These are phyloP conservation scores for Aphodius granarius DNA, from an alignment of 2,888 invertebrate genomes.

Conservation along the genomic window DNA sequence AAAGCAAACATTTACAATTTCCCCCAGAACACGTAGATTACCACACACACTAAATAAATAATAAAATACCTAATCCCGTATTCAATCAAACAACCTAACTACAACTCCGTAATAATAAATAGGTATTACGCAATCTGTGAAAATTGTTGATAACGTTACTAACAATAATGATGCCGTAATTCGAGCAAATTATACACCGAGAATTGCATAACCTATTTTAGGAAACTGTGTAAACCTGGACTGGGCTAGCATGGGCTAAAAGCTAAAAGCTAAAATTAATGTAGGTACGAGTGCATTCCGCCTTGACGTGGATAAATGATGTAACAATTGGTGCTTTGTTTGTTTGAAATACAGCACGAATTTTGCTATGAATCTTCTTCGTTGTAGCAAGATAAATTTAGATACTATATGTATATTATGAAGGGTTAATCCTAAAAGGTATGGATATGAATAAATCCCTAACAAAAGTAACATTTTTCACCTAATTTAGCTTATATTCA, in stretches of 20 bases:
- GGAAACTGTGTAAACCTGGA: neutral
- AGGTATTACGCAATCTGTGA: neutral
- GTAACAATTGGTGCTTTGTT: constrained; percentile 3
- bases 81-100: neutral
- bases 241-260: neutral
- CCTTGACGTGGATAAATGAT: constrained; percentile 1
- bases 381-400: neutral
- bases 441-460: too few relatives aligned
- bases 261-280: constrained; percentile 10
- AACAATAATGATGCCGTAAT: neutral
- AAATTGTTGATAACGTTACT: neutral
- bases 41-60: neutral
- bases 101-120: neutral
- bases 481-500: too few relatives aligned
- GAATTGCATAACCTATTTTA: neutral
- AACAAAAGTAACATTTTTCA: too few relatives aligned
- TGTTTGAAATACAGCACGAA: constrained; percentile 8
- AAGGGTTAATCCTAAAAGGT: too few relatives aligned
- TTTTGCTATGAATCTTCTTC: neutral
- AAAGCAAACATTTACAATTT: neutral
- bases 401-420: too few relatives aligned
- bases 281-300: constrained; percentile 3
- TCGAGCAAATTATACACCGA: neutral
- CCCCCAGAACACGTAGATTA: neutral
- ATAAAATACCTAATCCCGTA: neutral